Evolutionary conservation across 2,113 vertebrate species (phyloP).

Genomic region (Tychaedon coryphoeus): DNA sequence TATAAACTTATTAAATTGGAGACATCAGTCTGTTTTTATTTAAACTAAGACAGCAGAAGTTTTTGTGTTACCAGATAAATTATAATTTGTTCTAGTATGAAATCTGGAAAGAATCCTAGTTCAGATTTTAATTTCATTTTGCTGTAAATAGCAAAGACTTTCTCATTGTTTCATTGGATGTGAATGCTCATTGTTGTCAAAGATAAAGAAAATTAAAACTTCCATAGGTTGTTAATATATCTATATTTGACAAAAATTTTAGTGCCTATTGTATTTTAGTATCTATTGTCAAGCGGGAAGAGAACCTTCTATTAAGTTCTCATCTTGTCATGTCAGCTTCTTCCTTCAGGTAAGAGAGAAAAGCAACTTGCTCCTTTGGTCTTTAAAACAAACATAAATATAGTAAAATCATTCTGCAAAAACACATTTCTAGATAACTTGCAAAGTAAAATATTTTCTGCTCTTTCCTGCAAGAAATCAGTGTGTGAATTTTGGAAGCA

Average conservation of each 20-base stretch:
- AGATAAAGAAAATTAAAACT: background rate
- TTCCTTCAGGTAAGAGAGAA: background rate
- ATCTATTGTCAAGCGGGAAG: background rate
- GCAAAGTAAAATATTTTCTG: background rate
- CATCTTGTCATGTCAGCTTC: background rate
- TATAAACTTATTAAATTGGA: background rate
- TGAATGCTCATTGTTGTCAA: background rate
- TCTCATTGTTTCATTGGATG: background rate
- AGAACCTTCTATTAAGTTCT: background rate
- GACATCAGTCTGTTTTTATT: background rate
- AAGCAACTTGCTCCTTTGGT: background rate
- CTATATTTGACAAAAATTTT: background rate
- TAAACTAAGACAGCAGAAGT: background rate
- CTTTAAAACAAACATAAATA: background rate
- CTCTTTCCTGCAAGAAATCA: background rate
- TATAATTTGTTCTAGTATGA: background rate
- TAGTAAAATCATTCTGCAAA: background rate
- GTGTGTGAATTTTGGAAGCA: background rate
- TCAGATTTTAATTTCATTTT: background rate
- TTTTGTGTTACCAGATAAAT: background rate
- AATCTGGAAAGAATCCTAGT: background rate
- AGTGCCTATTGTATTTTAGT: background rate
- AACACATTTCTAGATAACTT: background rate
- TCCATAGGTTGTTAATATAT: background rate
- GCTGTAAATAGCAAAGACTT: background rate